A percentile compares a stretch with the other conserved stretches of the same genome.
These are phyloP conservation scores for Carabus problematicus DNA, from an alignment of 2,888 invertebrate genomes.

Conservation along the genomic window DNA sequence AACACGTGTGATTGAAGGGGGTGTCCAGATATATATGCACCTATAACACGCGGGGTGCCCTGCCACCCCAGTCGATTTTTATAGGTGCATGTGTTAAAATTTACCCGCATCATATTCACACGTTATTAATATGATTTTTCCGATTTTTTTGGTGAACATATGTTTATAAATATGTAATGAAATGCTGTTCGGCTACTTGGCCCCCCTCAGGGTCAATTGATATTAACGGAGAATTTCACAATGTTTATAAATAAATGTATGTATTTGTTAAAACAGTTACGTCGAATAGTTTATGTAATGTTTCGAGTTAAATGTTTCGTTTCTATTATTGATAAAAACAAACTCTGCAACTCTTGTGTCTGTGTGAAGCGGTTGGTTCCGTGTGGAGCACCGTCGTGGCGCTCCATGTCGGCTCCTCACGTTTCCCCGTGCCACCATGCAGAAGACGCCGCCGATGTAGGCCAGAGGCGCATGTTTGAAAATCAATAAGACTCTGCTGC, in stretches of 20 bases:
- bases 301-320: neutral
- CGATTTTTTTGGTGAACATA: neutral
- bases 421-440: constrained; percentile 61
- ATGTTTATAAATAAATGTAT: too few relatives aligned
- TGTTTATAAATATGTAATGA: too few relatives aligned
- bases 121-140: constrained; percentile 24
- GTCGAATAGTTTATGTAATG: neutral
- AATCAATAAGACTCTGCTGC: constrained; percentile 22
- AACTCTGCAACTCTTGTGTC: neutral
- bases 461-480: constrained; percentile 22
- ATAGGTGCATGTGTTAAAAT: constrained; percentile 3
- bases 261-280: too few relatives aligned
- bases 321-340: neutral
- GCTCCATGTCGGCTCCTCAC: constrained; percentile 59
- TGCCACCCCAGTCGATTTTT: constrained; percentile 14
- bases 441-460: constrained; percentile 61
- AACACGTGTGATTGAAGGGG: constrained; percentile 23
- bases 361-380: too few relatives aligned
- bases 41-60: neutral
- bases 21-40: constrained; percentile 3
- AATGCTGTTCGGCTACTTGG: neutral
- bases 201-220: neutral
- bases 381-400: constrained; percentile 47
- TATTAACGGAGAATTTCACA: too few relatives aligned
- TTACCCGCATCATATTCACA: neutral